These are phyloP conservation scores for Andinoacara biseriatus DNA, from an alignment of 2,113 vertebrate species.

Conservation along the genomic window DNA sequence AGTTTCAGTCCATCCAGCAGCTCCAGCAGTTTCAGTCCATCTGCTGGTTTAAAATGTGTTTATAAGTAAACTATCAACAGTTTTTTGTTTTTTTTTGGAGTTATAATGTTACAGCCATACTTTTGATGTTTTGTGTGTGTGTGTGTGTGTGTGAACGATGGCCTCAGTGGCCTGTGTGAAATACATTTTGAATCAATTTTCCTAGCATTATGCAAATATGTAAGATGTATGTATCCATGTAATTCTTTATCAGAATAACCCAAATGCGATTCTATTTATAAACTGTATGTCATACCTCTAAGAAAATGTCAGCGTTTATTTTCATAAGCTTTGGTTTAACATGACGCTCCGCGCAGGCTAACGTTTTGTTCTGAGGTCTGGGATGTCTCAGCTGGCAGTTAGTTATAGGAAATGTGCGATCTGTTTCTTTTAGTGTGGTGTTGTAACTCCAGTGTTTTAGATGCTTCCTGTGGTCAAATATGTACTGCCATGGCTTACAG, in stretches of 20 bases:
- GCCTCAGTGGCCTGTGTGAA: constrained; percentile 33
- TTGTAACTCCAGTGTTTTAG: constrained; percentile 59
- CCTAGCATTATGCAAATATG: constrained; percentile 72
- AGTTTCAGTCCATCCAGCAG: constrained; percentile 46
- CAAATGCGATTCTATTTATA: constrained; percentile 78
- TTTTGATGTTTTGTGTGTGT: constrained; percentile 10
- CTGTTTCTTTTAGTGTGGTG: constrained; percentile 56
- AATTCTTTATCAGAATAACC: constrained; percentile 71
- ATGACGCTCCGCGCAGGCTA: constrained; percentile 47
- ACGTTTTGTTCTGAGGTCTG: constrained; percentile 48
- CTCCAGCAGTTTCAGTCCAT: constrained; percentile 6
- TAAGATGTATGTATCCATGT: constrained; percentile 73
- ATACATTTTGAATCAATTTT: constrained; percentile 59
- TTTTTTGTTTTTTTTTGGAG: constrained; percentile 19
- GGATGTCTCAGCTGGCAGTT: constrained; percentile 51
- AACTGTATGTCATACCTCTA: constrained; percentile 73
- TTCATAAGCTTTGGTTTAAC: constrained; percentile 73
- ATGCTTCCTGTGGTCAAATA: constrained; percentile 54
- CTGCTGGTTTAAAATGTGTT: constrained; percentile 15
- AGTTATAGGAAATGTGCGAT: constrained; percentile 40
- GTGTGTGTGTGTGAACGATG: neutral
- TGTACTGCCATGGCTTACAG: constrained; percentile 48
- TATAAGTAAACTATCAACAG: constrained; percentile 22
- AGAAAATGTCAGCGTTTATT: constrained; percentile 74
- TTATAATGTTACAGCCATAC: constrained; percentile 61